Conservation (phyloP, 2,797 vertebrate genomes). For the Cyprinella venusta region DNA sequence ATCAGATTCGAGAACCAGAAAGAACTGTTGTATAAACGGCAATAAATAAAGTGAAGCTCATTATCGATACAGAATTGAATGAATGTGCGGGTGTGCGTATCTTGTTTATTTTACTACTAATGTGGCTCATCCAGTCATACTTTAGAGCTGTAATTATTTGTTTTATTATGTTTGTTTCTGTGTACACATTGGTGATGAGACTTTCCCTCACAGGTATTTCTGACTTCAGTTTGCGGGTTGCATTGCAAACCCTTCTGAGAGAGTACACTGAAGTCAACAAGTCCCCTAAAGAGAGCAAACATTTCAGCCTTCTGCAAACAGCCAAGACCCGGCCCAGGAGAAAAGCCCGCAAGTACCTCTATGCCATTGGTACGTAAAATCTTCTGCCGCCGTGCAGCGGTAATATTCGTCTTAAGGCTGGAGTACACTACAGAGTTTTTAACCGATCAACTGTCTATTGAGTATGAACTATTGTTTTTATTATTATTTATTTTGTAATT, state of each 20-base stretch:
- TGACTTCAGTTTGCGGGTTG: constrained; percentile 97
- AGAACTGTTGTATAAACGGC: neutral
- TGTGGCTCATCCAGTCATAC: neutral
- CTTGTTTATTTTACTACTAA: neutral
- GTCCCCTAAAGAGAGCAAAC: constrained; percentile 91
- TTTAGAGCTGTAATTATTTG: neutral
- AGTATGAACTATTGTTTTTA: neutral
- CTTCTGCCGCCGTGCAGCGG: neutral
- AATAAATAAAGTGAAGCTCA: neutral
- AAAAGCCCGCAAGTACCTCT: constrained; percentile 97
- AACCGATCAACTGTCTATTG: neutral
- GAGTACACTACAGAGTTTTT: neutral
- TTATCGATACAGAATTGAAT: neutral
- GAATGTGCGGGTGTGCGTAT: neutral
- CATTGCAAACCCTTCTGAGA: constrained; percentile 94
- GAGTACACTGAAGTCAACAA: constrained; percentile 94
- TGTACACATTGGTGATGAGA: neutral
- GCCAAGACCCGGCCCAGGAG: constrained; percentile 90
- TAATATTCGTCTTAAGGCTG: neutral
- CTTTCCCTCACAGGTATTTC: constrained; percentile 79
- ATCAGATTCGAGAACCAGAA: too few relatives aligned
- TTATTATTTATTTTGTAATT: neutral
- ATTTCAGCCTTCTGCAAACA: constrained; percentile 87
- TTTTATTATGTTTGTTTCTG: neutral
- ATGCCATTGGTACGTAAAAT: constrained; percentile 88